Percentiles rank a stretch among this genome's conserved stretches.
Conservation (phyloP, 2,888 invertebrate genomes). For the Habroteleia sp. region DNA sequence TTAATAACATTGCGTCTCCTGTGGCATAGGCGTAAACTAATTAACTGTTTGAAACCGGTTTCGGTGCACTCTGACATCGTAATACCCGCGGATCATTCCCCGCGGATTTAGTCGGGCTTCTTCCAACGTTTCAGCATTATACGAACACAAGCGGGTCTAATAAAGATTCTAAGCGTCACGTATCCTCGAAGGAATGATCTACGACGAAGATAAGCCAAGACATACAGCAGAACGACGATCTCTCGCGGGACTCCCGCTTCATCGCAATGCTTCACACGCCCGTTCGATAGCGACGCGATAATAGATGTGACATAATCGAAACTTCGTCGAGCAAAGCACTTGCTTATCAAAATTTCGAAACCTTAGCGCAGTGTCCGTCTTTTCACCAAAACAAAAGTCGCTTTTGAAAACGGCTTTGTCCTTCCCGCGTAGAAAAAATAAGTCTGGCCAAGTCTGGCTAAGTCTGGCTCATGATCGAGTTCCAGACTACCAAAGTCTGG, state of each 20-base stretch:
- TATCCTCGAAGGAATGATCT: constrained; percentile 14
- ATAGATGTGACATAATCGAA: constrained; percentile 38
- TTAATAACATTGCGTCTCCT: constrained; percentile 14
- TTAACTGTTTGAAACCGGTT: constrained; percentile 6
- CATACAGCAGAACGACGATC: background rate
- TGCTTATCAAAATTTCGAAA: constrained; percentile 24
- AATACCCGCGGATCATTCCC: constrained; percentile 12
- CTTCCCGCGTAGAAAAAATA: too few species aligned
- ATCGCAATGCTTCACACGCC: constrained; percentile 31
- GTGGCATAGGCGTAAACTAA: constrained; percentile 5
- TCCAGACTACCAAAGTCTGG: too few species aligned
- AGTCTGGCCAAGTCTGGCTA: too few species aligned
- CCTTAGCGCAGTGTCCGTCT: too few species aligned
- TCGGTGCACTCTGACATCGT: background rate
- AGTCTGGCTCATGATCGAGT: too few species aligned
- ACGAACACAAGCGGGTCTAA: background rate
- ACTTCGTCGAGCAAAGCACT: constrained; percentile 1
- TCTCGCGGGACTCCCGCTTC: constrained; percentile 7
- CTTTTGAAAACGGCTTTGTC: too few species aligned
- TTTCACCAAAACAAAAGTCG: too few species aligned
- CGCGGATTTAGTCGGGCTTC: background rate
- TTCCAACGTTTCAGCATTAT: constrained; percentile 2
- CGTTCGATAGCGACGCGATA: constrained; percentile 9
- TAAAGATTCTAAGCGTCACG: constrained; percentile 5
- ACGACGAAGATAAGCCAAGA: constrained; percentile 6